These are phyloP conservation scores for Stramonita haemastoma DNA, from an alignment of 2,888 invertebrate species.

Conservation along the genomic window DNA sequence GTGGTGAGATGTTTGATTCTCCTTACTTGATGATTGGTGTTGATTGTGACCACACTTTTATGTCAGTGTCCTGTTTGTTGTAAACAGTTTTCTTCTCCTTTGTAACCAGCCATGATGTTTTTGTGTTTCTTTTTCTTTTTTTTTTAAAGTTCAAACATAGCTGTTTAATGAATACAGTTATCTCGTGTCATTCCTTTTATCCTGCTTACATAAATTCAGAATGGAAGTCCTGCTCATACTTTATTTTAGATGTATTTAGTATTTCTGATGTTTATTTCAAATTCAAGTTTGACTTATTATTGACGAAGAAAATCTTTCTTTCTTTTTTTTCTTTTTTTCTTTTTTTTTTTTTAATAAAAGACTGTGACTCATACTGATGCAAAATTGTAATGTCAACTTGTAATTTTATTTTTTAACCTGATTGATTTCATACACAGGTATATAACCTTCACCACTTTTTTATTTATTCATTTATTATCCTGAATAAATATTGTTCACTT, in stretches of 20 bases:
- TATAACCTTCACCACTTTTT: too few species aligned
- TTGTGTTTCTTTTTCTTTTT: neutral
- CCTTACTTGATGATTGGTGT: neutral
- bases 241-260: neutral
- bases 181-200: neutral
- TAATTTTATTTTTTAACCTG: too few species aligned
- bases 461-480: too few species aligned
- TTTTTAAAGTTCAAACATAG: neutral
- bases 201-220: neutral
- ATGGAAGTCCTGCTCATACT: neutral
- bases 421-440: too few species aligned
- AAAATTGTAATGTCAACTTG: too few species aligned
- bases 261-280: neutral
- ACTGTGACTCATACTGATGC: too few species aligned
- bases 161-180: neutral
- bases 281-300: neutral
- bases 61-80: neutral
- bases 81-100: neutral
- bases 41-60: neutral
- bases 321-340: neutral
- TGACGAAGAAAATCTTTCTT: neutral
- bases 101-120: neutral
- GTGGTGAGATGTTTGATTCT: neutral
- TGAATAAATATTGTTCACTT: too few species aligned
- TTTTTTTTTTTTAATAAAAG: neutral